These are phyloP conservation scores for Leuciscus waleckii DNA, from an alignment of 2,797 vertebrate genomes.

Conservation along the genomic window DNA sequence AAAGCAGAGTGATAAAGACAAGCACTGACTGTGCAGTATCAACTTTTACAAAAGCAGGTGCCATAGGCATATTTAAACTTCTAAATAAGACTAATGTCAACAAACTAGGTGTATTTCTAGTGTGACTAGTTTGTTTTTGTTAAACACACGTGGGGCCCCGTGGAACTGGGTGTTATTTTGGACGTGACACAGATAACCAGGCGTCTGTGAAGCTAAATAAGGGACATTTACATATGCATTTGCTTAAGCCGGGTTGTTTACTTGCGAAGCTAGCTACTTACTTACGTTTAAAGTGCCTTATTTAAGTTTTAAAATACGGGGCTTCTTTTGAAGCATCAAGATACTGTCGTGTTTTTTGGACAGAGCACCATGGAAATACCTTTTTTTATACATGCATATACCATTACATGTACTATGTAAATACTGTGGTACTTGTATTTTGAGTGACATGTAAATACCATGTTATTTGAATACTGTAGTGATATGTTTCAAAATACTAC, in stretches of 20 bases:
- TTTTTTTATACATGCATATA: not conserved
- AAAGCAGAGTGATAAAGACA: not conserved
- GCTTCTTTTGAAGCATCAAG: not conserved
- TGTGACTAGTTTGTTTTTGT: constrained; percentile 19
- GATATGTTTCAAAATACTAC: too few relatives aligned
- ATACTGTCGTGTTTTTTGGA: not conserved
- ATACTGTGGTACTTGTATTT: not conserved
- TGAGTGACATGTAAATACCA: not conserved
- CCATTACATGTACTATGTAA: not conserved
- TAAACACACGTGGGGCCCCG: constrained; percentile 25
- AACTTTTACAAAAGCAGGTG: not conserved
- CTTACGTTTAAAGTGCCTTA: not conserved
- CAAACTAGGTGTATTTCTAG: not conserved
- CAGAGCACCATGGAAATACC: not conserved
- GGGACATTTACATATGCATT: not conserved
- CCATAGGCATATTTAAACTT: not conserved
- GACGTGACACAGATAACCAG: not conserved
- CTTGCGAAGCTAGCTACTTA: not conserved
- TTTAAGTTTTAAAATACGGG: not conserved
- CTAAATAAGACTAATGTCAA: not conserved
- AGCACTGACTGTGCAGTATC: not conserved
- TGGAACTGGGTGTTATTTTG: constrained; percentile 24
- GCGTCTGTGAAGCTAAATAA: constrained; percentile 7
- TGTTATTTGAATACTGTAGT: constrained; percentile 7
- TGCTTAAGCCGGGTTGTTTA: constrained; percentile 40